Conservation (phyloP, 2,797 vertebrate genomes). For the Ctenopoma kingsleyae region DNA sequence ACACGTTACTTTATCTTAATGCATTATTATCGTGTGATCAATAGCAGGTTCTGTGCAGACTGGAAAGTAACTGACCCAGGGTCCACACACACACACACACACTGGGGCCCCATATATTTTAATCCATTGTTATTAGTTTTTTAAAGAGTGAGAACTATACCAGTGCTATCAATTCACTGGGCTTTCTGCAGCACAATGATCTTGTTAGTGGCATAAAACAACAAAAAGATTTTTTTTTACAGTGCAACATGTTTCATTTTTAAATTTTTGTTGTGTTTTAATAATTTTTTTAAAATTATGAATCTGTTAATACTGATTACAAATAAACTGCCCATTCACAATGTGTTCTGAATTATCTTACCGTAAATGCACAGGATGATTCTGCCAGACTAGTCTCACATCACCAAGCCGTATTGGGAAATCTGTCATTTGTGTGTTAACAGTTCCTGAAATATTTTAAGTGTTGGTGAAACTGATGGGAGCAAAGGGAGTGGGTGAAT, state of each 20-base stretch:
- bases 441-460: constrained; percentile 27
- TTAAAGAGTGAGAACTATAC: background rate
- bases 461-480: constrained; percentile 35
- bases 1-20: constrained; percentile 15
- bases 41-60: constrained; percentile 1
- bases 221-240: background rate
- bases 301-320: background rate
- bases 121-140: constrained; percentile 22
- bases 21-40: constrained; percentile 21
- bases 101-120: constrained; percentile 1
- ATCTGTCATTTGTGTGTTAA: constrained; percentile 29
- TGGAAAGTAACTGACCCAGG: background rate
- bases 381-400: constrained; percentile 24
- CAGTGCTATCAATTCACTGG: background rate
- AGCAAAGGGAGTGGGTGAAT: constrained; percentile 24
- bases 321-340: constrained; percentile 12
- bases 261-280: background rate
- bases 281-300: no score
- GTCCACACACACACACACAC: background rate
- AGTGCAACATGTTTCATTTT: background rate
- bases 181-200: background rate
- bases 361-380: constrained; percentile 22
- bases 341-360: constrained; percentile 36
- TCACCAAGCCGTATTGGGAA: constrained; percentile 25
- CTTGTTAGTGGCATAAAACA: background rate